Conservation (phyloP, 64 coral and sea anemone genomes). For the Exaiptasia diaphana region DNA sequence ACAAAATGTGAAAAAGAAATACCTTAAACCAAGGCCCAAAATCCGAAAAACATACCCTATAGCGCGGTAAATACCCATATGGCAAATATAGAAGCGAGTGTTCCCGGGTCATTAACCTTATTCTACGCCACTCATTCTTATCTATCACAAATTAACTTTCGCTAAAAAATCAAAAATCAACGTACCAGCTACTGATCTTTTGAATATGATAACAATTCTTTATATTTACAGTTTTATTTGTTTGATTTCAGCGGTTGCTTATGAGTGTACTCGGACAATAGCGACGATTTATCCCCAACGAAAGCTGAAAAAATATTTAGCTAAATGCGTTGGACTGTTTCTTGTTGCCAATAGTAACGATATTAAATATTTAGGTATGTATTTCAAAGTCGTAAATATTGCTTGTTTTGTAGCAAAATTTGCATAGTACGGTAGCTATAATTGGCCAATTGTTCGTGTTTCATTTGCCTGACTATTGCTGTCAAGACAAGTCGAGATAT, state of each 20-base stretch:
- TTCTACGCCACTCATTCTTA: not conserved
- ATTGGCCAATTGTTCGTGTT: too few relatives aligned
- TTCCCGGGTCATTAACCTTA: not conserved
- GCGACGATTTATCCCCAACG: slow-evolving; percentile 84
- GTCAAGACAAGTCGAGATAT: too few relatives aligned
- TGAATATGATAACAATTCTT: not conserved
- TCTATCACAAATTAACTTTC: not conserved
- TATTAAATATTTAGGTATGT: slow-evolving; percentile 84
- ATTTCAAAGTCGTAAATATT: not conserved
- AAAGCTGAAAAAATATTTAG: slow-evolving; percentile 61
- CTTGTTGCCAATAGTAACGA: slow-evolving; percentile 75
- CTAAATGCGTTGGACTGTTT: slow-evolving; percentile 73
- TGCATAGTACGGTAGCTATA: too few relatives aligned
- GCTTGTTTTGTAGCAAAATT: too few relatives aligned
- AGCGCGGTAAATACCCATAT: too few relatives aligned
- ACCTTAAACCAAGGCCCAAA: too few relatives aligned
- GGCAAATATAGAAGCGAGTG: too few relatives aligned
- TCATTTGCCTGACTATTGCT: too few relatives aligned
- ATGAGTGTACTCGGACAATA: slow-evolving; percentile 80
- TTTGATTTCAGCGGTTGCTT: slow-evolving; percentile 66
- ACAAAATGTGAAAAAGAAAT: too few relatives aligned
- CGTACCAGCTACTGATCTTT: not conserved
- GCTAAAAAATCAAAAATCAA: not conserved
- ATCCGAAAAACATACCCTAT: too few relatives aligned
- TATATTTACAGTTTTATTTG: not conserved